phyloP scores from a whole-genome alignment of 2,888 invertebrate genomes.

The Eutolmus rufibarbis region DNA sequence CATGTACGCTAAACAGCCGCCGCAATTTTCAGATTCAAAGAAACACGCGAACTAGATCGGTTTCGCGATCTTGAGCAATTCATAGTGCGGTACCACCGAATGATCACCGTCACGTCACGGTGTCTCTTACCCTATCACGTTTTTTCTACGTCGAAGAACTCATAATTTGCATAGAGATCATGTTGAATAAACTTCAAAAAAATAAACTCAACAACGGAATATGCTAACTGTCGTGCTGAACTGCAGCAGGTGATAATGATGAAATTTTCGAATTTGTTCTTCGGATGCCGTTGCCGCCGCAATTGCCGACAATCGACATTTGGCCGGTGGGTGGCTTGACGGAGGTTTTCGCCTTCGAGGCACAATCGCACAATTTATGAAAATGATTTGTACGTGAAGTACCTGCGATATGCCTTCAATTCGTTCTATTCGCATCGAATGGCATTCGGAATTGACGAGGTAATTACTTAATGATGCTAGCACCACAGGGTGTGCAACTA shows the following conservation, averaged over 20 bases:
- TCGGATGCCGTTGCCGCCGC: not conserved
- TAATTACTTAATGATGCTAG: slow-evolving; percentile 14
- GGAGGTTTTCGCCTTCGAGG: not conserved
- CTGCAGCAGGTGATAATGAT: slow-evolving; percentile 26
- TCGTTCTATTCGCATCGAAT: not conserved
- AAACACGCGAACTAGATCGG: slow-evolving; percentile 31
- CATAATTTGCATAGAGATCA: slow-evolving; percentile 30
- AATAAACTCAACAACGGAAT: not conserved
- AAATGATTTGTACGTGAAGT: not conserved
- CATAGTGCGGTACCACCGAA: not conserved
- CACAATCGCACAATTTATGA: not conserved
- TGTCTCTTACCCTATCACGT: slow-evolving; percentile 30
- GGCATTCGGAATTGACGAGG: not conserved
- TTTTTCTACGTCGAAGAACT: not conserved
- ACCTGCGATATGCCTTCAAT: not conserved
- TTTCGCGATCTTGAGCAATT: slow-evolving; percentile 25
- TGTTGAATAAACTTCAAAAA: not conserved
- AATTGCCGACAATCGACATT: not conserved
- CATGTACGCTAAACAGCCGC: not conserved
- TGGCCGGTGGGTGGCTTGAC: not conserved
- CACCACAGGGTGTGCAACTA: not conserved
- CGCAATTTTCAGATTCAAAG: not conserved
- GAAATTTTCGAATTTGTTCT: slow-evolving; percentile 31
- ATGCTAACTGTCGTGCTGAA: not conserved
- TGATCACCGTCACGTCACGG: not conserved